phyloP scores from a whole-genome alignment of 2,797 vertebrate species.

The Brachyalestes nurse region DNA sequence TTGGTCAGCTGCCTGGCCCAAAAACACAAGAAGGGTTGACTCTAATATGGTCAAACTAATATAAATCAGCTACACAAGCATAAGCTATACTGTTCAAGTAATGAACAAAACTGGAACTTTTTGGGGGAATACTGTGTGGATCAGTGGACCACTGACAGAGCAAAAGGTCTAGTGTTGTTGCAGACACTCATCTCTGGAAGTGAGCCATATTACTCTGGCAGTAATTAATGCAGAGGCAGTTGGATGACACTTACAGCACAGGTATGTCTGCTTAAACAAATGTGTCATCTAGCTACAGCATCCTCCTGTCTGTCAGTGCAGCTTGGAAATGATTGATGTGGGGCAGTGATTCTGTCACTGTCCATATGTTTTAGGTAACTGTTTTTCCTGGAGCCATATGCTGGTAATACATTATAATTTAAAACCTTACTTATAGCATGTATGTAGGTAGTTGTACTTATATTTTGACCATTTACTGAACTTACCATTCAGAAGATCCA shows the following conservation, averaged over 20 bases:
- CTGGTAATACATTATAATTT: not conserved
- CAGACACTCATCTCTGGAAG: not conserved
- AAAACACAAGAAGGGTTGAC: too few species aligned
- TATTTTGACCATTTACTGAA: not conserved
- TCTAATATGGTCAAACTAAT: too few species aligned
- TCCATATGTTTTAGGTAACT: not conserved
- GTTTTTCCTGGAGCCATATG: not conserved
- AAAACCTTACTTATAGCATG: not conserved
- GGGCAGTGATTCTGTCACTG: not conserved
- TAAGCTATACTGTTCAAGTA: too few species aligned
- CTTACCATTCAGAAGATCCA: too few species aligned
- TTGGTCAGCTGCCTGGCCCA: too few species aligned
- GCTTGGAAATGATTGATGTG: not conserved
- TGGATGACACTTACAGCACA: not conserved
- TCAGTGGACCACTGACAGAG: not conserved
- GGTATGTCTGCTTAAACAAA: not conserved
- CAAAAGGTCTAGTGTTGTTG: constrained; percentile 2
- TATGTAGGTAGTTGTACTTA: not conserved
- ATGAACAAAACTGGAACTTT: too few species aligned
- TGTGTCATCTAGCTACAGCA: not conserved
- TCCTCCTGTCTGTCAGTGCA: not conserved
- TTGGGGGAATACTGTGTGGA: too few species aligned
- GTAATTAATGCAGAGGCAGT: constrained; percentile 14
- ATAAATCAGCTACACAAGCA: too few species aligned
- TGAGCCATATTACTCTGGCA: not conserved